These are phyloP conservation scores for Murina feae DNA, from an alignment of 2,113 vertebrate species.

Conservation along the genomic window DNA sequence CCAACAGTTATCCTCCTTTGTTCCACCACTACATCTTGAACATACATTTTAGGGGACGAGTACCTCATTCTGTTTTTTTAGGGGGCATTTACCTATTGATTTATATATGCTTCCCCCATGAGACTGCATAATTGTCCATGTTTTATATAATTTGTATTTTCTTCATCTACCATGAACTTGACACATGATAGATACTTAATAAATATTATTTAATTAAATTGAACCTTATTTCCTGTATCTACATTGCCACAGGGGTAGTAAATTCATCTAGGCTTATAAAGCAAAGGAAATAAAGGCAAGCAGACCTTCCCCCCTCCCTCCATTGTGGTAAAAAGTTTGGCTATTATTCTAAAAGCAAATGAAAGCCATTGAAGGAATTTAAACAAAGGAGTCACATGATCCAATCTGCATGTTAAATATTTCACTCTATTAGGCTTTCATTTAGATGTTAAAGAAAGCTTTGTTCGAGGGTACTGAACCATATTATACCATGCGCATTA, in stretches of 20 bases:
- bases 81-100: neutral
- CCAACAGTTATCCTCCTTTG: neutral
- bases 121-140: neutral
- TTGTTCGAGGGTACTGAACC: neutral
- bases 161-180: neutral
- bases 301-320: neutral
- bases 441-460: conserved; percentile 31
- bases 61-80: neutral
- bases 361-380: neutral
- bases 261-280: neutral
- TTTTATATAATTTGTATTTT: neutral
- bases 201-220: neutral
- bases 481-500: neutral
- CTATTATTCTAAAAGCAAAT: conserved; percentile 32
- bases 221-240: neutral
- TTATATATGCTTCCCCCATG: neutral
- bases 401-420: conserved; percentile 5
- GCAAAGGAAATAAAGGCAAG: neutral
- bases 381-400: neutral
- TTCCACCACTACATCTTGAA: neutral
- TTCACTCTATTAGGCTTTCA: neutral
- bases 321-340: neutral
- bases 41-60: neutral
- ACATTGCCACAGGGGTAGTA: neutral
- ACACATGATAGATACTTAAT: neutral